Conservation (phyloP, 1,140 invertebrate genomes). For the Parasteatoda tepidariorum region DNA sequence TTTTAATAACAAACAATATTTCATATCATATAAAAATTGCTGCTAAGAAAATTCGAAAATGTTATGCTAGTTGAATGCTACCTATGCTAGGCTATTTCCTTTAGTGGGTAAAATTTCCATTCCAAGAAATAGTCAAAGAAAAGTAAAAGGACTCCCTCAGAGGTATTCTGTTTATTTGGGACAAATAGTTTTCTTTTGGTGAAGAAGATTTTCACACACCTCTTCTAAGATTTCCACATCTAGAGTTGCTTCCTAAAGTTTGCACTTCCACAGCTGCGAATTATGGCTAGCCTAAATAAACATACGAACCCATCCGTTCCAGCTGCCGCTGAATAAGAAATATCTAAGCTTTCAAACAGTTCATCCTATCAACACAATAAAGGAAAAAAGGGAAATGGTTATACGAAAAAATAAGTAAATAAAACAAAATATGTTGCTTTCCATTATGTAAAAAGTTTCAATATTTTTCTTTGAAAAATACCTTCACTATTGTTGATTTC, state of each 20-base stretch:
- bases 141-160: too few species aligned
- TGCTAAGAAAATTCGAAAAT: too few species aligned
- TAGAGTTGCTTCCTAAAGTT: background rate
- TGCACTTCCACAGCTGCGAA: constrained; percentile 26
- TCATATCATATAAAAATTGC: too few species aligned
- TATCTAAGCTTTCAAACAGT: background rate
- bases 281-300: constrained; percentile 44
- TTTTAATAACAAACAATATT: too few species aligned
- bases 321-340: constrained; percentile 16
- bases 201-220: background rate
- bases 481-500: too few species aligned
- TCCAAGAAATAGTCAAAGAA: too few species aligned
- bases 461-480: too few species aligned
- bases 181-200: background rate
- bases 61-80: too few species aligned
- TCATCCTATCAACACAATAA: background rate
- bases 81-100: too few species aligned
- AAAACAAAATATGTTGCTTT: background rate
- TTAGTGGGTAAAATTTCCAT: too few species aligned
- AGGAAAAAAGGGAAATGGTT: background rate
- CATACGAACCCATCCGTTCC: constrained; percentile 16
- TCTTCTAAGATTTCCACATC: background rate
- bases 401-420: background rate
- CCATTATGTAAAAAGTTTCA: background rate
- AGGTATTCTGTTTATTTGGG: background rate